These are phyloP conservation scores for Heliconius congener DNA, from an alignment of 1,140 invertebrate genomes.

Conservation along the genomic window DNA sequence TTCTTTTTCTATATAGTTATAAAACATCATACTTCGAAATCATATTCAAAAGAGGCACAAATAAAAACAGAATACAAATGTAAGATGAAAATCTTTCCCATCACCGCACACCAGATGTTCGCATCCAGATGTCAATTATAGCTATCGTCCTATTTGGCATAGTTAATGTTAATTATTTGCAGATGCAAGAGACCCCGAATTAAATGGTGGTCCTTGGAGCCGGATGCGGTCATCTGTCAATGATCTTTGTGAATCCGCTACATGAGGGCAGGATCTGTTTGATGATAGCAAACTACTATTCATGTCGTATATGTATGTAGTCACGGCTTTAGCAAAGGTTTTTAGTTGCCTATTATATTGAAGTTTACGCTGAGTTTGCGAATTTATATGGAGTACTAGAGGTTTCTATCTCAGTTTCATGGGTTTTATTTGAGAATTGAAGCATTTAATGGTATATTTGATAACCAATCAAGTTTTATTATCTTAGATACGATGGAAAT, in stretches of 20 bases:
- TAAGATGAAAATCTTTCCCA: too few species aligned
- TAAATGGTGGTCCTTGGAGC: conserved; percentile 19
- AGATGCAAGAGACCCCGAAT: conserved; percentile 17
- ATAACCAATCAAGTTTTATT: neutral
- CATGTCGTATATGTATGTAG: neutral
- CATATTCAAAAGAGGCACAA: too few species aligned
- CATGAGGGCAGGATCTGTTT: conserved; percentile 24
- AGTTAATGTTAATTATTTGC: conserved; percentile 35
- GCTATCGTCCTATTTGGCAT: conserved; percentile 25
- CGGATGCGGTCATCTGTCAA: conserved; percentile 21
- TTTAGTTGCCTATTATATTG: neutral
- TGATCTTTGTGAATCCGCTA: conserved; percentile 13
- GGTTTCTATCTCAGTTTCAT: neutral
- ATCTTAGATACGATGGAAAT: neutral
- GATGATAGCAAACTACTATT: conserved; percentile 17
- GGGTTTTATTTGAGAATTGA: too few species aligned
- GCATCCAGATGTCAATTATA: conserved; percentile 19
- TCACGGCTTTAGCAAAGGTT: neutral
- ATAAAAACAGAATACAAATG: too few species aligned
- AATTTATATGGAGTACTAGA: neutral
- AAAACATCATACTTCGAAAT: too few species aligned
- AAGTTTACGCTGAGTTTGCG: neutral
- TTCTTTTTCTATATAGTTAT: too few species aligned
- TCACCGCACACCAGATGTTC: too few species aligned
- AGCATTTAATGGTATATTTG: neutral